Evolutionary conservation across 2,113 vertebrate genomes (phyloP).

Genomic region (Sula dactylatra): DNA sequence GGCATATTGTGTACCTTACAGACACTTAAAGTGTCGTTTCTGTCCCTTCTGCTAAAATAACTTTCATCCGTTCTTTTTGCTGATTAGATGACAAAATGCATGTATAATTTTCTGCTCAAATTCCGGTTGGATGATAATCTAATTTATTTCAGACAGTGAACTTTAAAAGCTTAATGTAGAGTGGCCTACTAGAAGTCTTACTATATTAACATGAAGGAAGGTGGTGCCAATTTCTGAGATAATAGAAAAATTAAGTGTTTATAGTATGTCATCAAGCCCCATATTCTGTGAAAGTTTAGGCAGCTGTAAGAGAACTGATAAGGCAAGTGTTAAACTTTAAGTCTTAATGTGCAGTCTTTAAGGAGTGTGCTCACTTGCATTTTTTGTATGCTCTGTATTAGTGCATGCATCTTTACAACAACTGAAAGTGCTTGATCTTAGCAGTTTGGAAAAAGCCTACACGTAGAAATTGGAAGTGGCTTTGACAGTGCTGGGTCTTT

Average conservation of each 20-base stretch:
- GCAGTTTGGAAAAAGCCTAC: not conserved
- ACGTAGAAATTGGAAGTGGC: not conserved
- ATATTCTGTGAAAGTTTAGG: not conserved
- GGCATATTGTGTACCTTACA: not conserved
- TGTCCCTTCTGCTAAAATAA: not conserved
- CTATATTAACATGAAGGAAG: not conserved
- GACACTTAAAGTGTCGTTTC: not conserved
- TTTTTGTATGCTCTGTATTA: not conserved
- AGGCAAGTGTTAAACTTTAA: not conserved
- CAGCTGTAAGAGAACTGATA: not conserved
- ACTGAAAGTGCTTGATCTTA: not conserved
- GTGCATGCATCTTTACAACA: not conserved
- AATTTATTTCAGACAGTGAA: not conserved
- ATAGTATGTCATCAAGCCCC: not conserved
- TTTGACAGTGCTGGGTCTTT: not conserved
- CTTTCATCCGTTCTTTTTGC: not conserved
- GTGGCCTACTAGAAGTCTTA: not conserved
- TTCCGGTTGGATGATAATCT: not conserved
- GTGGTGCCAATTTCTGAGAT: not conserved
- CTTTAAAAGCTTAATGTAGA: not conserved
- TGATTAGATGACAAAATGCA: not conserved
- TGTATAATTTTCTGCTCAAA: not conserved
- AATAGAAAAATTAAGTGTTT: not conserved
- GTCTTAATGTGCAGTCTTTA: not conserved
- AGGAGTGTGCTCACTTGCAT: not conserved